Conservation (phyloP, 1,140 invertebrate species). For the Diachasma alloeum region DNA sequence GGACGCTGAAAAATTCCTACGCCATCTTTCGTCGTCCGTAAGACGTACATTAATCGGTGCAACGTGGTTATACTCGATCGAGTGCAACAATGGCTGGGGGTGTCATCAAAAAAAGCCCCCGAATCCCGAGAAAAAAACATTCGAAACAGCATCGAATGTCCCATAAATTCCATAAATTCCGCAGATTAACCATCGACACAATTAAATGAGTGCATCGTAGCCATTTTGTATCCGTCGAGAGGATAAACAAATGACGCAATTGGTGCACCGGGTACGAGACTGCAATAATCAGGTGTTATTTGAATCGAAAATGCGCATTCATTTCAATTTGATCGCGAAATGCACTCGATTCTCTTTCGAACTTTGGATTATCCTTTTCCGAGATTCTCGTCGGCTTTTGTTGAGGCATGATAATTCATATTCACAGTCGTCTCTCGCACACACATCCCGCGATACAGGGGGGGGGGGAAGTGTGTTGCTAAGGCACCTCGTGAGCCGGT, state of each 20-base stretch:
- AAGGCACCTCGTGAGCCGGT: constrained; percentile 38
- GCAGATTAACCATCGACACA: neutral
- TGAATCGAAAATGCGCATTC: too few species aligned
- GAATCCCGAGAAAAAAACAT: neutral
- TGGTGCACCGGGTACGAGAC: constrained; percentile 36
- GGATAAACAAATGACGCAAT: constrained; percentile 55
- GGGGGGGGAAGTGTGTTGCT: constrained; percentile 35
- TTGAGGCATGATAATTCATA: too few species aligned
- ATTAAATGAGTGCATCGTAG: constrained; percentile 7
- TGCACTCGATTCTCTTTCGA: constrained; percentile 3
- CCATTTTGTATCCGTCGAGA: constrained; percentile 54
- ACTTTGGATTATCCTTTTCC: too few species aligned
- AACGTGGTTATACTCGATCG: neutral
- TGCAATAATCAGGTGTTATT: too few species aligned
- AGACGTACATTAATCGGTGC: neutral
- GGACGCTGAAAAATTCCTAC: constrained; percentile 25
- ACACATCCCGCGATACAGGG: neutral
- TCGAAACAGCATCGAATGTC: neutral
- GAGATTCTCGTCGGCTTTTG: too few species aligned
- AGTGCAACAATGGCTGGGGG: neutral
- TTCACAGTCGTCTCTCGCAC: neutral
- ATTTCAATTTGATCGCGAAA: constrained; percentile 35
- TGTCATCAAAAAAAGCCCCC: neutral
- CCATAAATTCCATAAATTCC: neutral
- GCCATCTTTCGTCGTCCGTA: constrained; percentile 21